Conservation (phyloP, 2,888 invertebrate genomes). For the Zygaena filipendulae region DNA sequence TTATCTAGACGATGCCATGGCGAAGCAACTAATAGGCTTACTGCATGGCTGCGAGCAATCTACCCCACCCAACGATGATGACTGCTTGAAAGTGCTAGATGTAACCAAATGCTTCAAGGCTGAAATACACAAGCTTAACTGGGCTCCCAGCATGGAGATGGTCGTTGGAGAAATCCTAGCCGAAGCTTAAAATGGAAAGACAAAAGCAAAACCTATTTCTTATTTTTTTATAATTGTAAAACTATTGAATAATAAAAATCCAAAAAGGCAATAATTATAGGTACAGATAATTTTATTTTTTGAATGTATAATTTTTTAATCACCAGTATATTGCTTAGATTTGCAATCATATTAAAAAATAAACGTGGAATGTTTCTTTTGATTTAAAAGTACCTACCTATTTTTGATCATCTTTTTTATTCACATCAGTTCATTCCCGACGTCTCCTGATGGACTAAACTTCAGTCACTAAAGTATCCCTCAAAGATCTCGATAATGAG, state of each 20-base stretch:
- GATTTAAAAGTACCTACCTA: too few relatives aligned
- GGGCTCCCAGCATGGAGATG: constrained; percentile 38
- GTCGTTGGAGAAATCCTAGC: constrained; percentile 35
- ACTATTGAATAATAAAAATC: too few relatives aligned
- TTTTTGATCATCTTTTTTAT: too few relatives aligned
- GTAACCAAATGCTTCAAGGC: constrained; percentile 42
- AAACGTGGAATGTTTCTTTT: too few relatives aligned
- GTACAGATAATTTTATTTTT: too few relatives aligned
- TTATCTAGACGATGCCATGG: constrained; percentile 26
- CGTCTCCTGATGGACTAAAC: too few relatives aligned
- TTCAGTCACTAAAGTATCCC: too few relatives aligned
- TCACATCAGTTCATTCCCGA: too few relatives aligned
- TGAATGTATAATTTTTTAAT: too few relatives aligned
- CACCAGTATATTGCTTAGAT: neutral
- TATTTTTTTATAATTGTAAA: neutral
- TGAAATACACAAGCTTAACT: constrained; percentile 32
- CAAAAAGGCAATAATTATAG: neutral
- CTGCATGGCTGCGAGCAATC: constrained; percentile 37
- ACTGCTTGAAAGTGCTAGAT: constrained; percentile 34
- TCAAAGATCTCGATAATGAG: too few relatives aligned
- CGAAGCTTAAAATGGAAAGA: constrained; percentile 33
- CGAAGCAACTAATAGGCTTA: constrained; percentile 16
- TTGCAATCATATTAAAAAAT: neutral
- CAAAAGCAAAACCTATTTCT: neutral
- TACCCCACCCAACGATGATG: constrained; percentile 24